A percentile compares a stretch with the other conserved stretches of the same genome.
These are phyloP conservation scores for Salmo trutta DNA, from an alignment of 2,797 vertebrate genomes.

Conservation along the genomic window DNA sequence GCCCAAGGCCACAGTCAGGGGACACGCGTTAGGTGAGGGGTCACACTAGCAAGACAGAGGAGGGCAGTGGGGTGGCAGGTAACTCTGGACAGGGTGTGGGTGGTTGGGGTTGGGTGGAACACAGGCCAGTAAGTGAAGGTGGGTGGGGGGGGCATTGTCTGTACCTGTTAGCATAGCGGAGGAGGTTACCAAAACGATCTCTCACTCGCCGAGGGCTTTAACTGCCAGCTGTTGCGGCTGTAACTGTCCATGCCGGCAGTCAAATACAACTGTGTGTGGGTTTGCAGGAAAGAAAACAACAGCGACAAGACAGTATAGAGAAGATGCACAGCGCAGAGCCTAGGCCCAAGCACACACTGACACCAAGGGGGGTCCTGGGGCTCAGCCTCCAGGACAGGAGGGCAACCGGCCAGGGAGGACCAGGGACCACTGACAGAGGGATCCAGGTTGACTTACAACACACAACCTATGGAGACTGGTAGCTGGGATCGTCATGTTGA, in stretches of 20 bases:
- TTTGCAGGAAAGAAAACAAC: conserved; percentile 79
- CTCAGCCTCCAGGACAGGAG: conserved; percentile 17
- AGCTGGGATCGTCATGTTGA: not conserved
- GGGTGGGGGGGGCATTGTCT: conserved; percentile 71
- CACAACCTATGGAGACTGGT: not conserved
- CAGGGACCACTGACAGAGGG: not conserved
- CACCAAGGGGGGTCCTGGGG: conserved; percentile 49
- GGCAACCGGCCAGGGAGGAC: conserved; percentile 40
- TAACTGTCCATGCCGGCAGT: conserved; percentile 90
- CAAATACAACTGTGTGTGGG: conserved; percentile 95
- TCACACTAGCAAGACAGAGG: conserved; percentile 25
- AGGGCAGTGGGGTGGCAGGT: conserved; percentile 44
- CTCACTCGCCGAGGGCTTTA: conserved; percentile 95
- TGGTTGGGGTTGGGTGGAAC: conserved; percentile 39
- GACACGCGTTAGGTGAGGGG: conserved; percentile 60
- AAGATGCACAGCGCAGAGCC: conserved; percentile 69
- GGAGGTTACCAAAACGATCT: conserved; percentile 92
- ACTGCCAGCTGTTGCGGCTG: conserved; percentile 92
- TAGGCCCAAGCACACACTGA: conserved; percentile 54
- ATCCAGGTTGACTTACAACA: conserved; percentile 13
- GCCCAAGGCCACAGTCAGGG: conserved; percentile 53
- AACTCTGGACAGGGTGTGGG: conserved; percentile 41
- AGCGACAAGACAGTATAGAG: conserved; percentile 82
- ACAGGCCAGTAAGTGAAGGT: conserved; percentile 57
- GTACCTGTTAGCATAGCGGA: conserved; percentile 93